Percentiles rank a stretch among this genome's conserved stretches.
phyloP scores from a whole-genome alignment of 2,888 invertebrate genomes.

The Catocala sponsa region DNA sequence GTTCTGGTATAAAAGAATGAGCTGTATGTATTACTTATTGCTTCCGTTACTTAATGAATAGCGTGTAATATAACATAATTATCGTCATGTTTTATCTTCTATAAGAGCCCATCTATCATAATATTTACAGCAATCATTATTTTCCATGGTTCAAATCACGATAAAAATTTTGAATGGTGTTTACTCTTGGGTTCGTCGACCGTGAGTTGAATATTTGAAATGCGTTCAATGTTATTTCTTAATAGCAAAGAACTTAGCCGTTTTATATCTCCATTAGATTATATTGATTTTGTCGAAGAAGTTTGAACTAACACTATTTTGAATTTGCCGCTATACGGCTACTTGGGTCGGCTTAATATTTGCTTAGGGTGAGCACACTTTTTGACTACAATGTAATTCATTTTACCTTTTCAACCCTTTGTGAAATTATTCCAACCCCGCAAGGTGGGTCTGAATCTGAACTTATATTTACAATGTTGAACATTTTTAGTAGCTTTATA shows the following conservation, averaged over 20 bases:
- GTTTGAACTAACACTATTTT: too few species aligned
- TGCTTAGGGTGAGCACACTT: constrained; percentile 2
- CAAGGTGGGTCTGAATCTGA: background rate
- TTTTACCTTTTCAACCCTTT: constrained; percentile 17
- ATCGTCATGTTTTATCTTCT: constrained; percentile 12
- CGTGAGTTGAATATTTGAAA: constrained; percentile 35
- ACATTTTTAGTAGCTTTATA: background rate
- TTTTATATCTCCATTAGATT: constrained; percentile 3
- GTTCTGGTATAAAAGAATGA: constrained; percentile 9
- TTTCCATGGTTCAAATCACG: constrained; percentile 23
- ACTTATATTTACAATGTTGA: background rate
- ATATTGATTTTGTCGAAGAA: too few species aligned
- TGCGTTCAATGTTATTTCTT: constrained; percentile 33
- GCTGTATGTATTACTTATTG: constrained; percentile 20
- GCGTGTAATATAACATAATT: constrained; percentile 18
- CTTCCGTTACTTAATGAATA: constrained; percentile 36
- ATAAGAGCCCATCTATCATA: constrained; percentile 13
- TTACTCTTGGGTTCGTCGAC: constrained; percentile 37
- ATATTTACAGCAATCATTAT: constrained; percentile 22
- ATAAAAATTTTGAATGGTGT: constrained; percentile 35
- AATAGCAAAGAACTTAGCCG: constrained; percentile 15
- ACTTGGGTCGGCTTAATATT: constrained; percentile 19
- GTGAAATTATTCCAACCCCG: constrained; percentile 18
- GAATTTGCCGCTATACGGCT: background rate
- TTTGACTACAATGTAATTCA: constrained; percentile 17